These are phyloP conservation scores for Oplegnathus fasciatus DNA, from an alignment of 2,113 vertebrate genomes.

Conservation along the genomic window DNA sequence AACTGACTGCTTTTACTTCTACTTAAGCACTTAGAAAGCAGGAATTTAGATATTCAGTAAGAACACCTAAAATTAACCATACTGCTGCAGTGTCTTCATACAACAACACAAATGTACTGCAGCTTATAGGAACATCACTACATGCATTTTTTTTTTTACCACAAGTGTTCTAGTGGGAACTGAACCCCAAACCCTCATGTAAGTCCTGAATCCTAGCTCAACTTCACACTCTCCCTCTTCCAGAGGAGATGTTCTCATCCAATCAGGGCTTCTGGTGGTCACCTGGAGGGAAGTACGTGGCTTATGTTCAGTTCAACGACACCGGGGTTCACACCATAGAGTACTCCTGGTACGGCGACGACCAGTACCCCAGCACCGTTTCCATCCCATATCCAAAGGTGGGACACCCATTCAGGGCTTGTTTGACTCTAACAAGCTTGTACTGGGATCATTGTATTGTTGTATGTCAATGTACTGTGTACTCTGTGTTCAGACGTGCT, in stretches of 20 bases:
- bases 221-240: not conserved
- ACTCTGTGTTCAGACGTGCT: not conserved
- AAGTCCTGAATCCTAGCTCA: not conserved
- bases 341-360: slow-evolving; percentile 94
- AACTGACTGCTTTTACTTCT: too few relatives aligned
- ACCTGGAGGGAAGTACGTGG: slow-evolving; percentile 89
- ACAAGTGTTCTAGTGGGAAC: not conserved
- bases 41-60: not conserved
- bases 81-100: not conserved
- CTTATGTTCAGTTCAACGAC: slow-evolving; percentile 93
- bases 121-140: not conserved
- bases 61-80: too few relatives aligned
- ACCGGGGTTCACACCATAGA: slow-evolving; percentile 90
- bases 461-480: not conserved
- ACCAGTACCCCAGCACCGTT: slow-evolving; percentile 95
- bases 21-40: too few relatives aligned
- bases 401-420: slow-evolving; percentile 16
- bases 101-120: not conserved
- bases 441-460: not conserved
- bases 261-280: slow-evolving; percentile 95
- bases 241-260: slow-evolving; percentile 97
- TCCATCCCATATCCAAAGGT: slow-evolving; percentile 97
- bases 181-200: not conserved
- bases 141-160: not conserved
- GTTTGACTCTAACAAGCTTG: not conserved